Base-by-base conservation (phyloP, 1,140 invertebrate species). In the Drosophila ogumai region DNA sequence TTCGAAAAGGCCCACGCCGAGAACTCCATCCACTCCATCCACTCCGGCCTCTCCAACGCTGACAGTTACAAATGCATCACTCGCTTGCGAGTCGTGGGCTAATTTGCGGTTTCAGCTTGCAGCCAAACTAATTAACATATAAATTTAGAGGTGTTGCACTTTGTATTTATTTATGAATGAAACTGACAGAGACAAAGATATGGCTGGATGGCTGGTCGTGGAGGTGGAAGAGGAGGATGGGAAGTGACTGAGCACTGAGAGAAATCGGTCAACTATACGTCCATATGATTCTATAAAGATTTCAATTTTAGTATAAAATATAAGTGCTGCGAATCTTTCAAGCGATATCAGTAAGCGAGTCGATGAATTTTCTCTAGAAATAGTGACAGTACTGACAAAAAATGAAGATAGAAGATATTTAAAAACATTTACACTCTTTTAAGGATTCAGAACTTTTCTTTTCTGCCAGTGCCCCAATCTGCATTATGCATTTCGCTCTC, bases 91-190 rank as follows among this genome's bases (percentile, higher is more conserved):
- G 43, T 49, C 58, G 73, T 68, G 68, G 66, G 69, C 82, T 79
- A 71, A 86, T 78, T 86, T 75, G 67, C 63, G 82, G 77, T 78
- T 74, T 69, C 32, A 64, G 43, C 64, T 43, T 59, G 61, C 52
- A 81, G 54, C 60, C 34, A 49, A 41, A 40, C 52, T 54, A 81
- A 88, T 90, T 88, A 85, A 72, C 85, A 88, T 90, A 84, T 68
- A 73, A 79, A 76, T 79, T 86, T 75, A 79, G 75, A 73, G 79
- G 81, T 71, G 72, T 84, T 84, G 60, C 77, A 67, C 58, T 86
- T 72, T 71, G 75, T 67, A 67, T 79, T 86, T 80, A 88, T 79
- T 79, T 79, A 79, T 78, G 75, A 78, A 78, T 87, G 85, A 81
- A 82, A 71, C 61, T 69, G 60, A 77, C 57, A 61, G 79, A 69